Evolutionary conservation across 53 echinoderm and acorn worm species (phyloP), one percentile per base, ranked within the genome.

Genomic region (Luidia sarsii): DNA sequence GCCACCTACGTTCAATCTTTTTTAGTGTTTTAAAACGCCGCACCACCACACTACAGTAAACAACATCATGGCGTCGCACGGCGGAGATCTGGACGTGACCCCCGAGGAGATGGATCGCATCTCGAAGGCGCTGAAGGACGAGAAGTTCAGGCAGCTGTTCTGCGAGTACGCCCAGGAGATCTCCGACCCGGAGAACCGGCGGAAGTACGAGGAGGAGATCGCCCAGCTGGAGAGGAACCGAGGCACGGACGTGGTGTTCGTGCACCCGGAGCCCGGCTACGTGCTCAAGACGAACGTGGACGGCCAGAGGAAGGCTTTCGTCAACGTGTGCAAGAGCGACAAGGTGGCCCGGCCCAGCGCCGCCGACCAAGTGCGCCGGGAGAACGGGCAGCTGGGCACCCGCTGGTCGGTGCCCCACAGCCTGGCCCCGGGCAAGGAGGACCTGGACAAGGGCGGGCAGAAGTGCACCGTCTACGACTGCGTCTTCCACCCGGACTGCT

Each of bases 111-210:
- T 97, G 43, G 79, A 89, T 30, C 83, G 92, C 20, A 72, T 97
- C 10, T 68, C 86, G 30, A 97, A 97, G 50, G 97, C 97, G 18
- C 53, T 97, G 28, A 97, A 97, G 68, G 90, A 97, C 74, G 97
- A 97, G 68, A 87, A 90, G 59, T 97, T 97, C 63, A 83, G 97
- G 24, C 89, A 97, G 82, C 52, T 97, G 36, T 93, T 97, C 51
- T 72, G 82, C 36, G 97, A 97, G 52, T 97, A 97, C 88, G 97
- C 97, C 27, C 79, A 97, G 63, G 97, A 97, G 80, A 88, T 97
- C 48, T 85, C 91, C 53, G 90, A 97, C 65, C 97, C 97, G 1
- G 97, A 97, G 81, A 97, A 97, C 66, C 68, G 89, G 48, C 90
- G 69, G 65, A 91, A 88, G 75, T 97, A 97, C 33, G 97, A 97